Evolutionary conservation across 2,888 invertebrate genomes (phyloP).

Genomic region (Stomorhina lunata): DNA sequence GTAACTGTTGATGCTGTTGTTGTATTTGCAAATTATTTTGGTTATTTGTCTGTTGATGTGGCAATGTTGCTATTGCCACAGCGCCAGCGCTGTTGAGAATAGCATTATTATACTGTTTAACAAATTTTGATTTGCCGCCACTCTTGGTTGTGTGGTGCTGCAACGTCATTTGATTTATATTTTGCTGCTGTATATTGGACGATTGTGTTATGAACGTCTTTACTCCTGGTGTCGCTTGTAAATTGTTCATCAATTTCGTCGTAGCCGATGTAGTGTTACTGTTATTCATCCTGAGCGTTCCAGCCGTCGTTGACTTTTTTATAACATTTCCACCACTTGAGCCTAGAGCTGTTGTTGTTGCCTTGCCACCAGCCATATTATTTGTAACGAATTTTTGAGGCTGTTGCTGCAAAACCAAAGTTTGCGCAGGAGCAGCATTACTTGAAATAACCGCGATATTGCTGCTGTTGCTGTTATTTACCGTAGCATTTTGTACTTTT

Average conservation of each 20-base stretch:
- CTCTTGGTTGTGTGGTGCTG: constrained; percentile 63
- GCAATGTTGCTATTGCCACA: constrained; percentile 71
- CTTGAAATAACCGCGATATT: constrained; percentile 33
- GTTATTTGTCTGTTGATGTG: constrained; percentile 69
- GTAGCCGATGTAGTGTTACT: constrained; percentile 54
- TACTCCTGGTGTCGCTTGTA: constrained; percentile 69
- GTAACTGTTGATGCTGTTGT: constrained; percentile 65
- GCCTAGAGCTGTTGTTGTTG: constrained; percentile 54
- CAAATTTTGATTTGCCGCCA: constrained; percentile 73
- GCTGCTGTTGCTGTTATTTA: constrained; percentile 47
- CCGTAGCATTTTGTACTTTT: constrained; percentile 38
- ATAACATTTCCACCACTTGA: constrained; percentile 70
- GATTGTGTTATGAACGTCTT: constrained; percentile 69
- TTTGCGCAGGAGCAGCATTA: constrained; percentile 47
- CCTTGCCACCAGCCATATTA: constrained; percentile 60
- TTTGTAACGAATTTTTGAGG: constrained; percentile 64
- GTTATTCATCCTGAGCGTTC: constrained; percentile 69
- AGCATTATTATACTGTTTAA: constrained; percentile 76
- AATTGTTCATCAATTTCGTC: constrained; percentile 68
- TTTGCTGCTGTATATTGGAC: constrained; percentile 72
- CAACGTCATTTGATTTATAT: constrained; percentile 67
- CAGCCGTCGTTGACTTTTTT: constrained; percentile 70
- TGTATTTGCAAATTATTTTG: constrained; percentile 64
- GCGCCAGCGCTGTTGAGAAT: constrained; percentile 70
- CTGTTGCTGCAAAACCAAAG: constrained; percentile 59